Base-by-base conservation (phyloP, 2,797 vertebrate genomes). In the Ambastaia sidthimunki region DNA sequence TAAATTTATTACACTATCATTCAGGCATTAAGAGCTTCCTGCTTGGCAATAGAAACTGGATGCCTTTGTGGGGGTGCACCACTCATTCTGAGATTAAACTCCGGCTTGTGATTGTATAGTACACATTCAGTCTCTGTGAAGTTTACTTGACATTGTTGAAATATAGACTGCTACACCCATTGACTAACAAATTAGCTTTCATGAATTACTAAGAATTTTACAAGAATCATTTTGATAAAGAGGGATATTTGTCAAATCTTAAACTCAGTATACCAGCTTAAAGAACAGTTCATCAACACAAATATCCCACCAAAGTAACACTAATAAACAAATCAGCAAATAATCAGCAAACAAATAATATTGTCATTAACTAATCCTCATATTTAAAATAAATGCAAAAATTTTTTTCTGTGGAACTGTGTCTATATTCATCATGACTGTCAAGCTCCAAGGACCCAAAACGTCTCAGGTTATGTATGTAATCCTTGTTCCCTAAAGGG, bases 31-130 rank as follows among this genome's bases (percentile, higher is more conserved):
- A 79, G 69, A 73, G 60, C 70, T 77, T 77, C 75, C 81, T 83
- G 80, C 82, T 70, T 85, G 84, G 86, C 84, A 81, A 83, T 73
- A 80, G 82, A 74, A 75, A 82, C 57, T 60, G 66, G 76, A 71
- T 71, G 66, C 52, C 71, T 79, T 66, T 62, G 71, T 85, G 76
- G 76, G 76, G 73, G 84, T 48, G 55, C 80, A 76, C 81, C 81
- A 82, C 52, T 63, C 69, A 75, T 55, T 31, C 66, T 72, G 25
- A 63, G 70, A 78, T 62, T 70, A 73, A 67, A 71, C 62, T 73
- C 15, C 28, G 15, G 54, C 60, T 80, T 70, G 62, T 50, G 52
- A 31, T 59, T 75, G 48, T 66, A 71, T 54, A 65, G 31, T 37
- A 10, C 31, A 65, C 18, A 41, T 65, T 65, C n/a, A 41, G 59